Evolutionary conservation across 2,888 invertebrate genomes (phyloP), one percentile per base, ranked within the genome.

Genomic region (Drosophila merina): DNA sequence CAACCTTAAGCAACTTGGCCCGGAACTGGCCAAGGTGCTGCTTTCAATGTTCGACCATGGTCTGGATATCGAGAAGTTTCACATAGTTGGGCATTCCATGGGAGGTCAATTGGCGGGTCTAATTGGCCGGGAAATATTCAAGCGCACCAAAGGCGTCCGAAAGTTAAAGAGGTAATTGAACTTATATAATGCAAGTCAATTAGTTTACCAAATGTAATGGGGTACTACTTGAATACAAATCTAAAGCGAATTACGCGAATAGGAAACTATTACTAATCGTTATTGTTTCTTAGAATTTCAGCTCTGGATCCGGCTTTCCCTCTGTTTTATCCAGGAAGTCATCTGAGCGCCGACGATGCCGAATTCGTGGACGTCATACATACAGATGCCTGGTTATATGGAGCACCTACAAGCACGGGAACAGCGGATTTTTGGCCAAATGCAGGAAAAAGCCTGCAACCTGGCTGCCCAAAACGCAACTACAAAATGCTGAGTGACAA

Each of bases 301-400:
- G 94, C 93, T 1, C 91, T 94, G 63, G 94, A 94, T 83, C 94
- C 94, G 12, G 94, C 94, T 8, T 94, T 94, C 85, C 94, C 94
- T 33, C 92, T 92, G 6, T 94, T 94, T 84, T 94, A 94, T 77
- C 77, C 82, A 4, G 58, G 76, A 2, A 26, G 62, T 3, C 94
- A 93, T 74, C 88, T 94, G 9, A 92, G 79, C 40, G 92, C 92
- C 2, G 91, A 90, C 1, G 94, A 94, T 84, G 94, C 94, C 0
- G 93, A 93, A 51, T 94, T 94, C 47, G 94, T 94, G 1, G 94
- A 95, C 88, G 93, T 95, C 4, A 95, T 95, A 63, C 95, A 95
- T 83, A 95, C 95, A 0, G 95, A 95, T 76, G 94, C 94, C 0
- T 94, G 94, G 30, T 91, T 93, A 0, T 94, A 94, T 66, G 94